Evolutionary conservation across 2,113 vertebrate genomes (phyloP), one percentile per base, ranked within the genome.

Genomic region (Amblyornis subalaris): DNA sequence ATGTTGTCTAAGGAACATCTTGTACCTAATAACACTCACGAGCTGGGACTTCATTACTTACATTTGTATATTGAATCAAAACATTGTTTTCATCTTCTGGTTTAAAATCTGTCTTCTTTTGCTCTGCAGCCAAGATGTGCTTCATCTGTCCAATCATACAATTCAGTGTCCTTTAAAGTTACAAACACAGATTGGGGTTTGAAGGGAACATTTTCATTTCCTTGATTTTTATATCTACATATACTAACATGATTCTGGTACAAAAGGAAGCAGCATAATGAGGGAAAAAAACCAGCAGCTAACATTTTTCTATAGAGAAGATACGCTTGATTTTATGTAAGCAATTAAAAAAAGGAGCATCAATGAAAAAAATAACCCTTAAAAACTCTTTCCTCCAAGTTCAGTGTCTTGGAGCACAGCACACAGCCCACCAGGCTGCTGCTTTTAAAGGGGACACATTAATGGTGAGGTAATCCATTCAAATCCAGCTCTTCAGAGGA

Each of bases 121-220:
- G 99, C 97, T 99, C 99, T 57, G 99, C 98, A 85, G 98, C 94
- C 97, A 99, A 97, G 93, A 99, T 99, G 94, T 99, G 98, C 96
- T 99, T 99, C 99, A 99, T 99, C 90, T 99, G 99, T 42, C 99
- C 99, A 93, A 99, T 98, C 99, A 99, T 99, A 97, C 99, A 99
- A 96, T 99, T 99, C 96, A 99, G 96, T n/a, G 99, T 99, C 98
- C 99, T 99, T 96, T 75, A 97, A 93, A 96, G 89, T 94, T 55
- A 90, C 88, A 96, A 93, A 96, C 3, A 92, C 33, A 92, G 42
- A 75, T 25, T 14, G 28, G 20, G n/a, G 88, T 96, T 91, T 31
- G 26, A 85, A 81, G 16, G 48, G 33, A 88, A 73, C 8, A n/a
- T 31, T 45, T 67, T 60, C 5, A 72, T 65, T 78, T 86, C 47